Conservation (phyloP, 2,113 vertebrate genomes). For the Peromyscus leucopus region DNA sequence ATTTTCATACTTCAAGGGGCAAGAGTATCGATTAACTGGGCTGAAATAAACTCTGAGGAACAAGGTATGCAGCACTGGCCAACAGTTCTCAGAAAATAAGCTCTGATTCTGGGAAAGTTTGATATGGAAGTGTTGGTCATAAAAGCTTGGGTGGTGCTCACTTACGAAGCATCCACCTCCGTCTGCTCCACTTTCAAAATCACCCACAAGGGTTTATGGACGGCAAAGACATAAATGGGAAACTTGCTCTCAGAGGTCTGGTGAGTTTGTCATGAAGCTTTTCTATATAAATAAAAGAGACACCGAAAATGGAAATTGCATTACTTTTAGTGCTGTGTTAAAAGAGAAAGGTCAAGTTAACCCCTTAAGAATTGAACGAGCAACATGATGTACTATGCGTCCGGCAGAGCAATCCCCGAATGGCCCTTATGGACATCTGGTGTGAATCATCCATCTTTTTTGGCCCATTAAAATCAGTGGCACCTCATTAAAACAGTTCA, state of each 20-base stretch:
- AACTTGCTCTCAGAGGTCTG: slow-evolving; percentile 66
- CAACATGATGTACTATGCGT: slow-evolving; percentile 74
- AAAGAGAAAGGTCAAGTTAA: slow-evolving; percentile 84
- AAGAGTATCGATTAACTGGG: slow-evolving; percentile 6
- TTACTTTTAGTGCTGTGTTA: slow-evolving; percentile 81
- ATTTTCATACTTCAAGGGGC: slow-evolving; percentile 4
- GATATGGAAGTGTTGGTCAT: slow-evolving; percentile 41
- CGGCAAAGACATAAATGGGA: slow-evolving; percentile 69
- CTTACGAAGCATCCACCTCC: slow-evolving; percentile 48
- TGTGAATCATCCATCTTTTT: slow-evolving; percentile 79
- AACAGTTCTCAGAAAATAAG: slow-evolving; percentile 51
- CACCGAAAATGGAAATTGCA: slow-evolving; percentile 79
- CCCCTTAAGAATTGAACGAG: slow-evolving; percentile 78
- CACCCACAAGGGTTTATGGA: slow-evolving; percentile 75
- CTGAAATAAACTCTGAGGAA: slow-evolving; percentile 59
- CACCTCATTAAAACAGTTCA: slow-evolving; percentile 78
- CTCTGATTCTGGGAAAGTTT: slow-evolving; percentile 45
- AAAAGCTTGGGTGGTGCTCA: slow-evolving; percentile 40
- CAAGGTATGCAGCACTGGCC: neutral
- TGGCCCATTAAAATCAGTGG: slow-evolving; percentile 83
- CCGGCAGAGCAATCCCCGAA: slow-evolving; percentile 76
- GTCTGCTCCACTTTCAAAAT: slow-evolving; percentile 73
- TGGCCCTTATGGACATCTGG: slow-evolving; percentile 78
- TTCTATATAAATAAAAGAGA: slow-evolving; percentile 81
- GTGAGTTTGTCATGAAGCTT: slow-evolving; percentile 77